Evolutionary conservation across 2,113 vertebrate species (phyloP).

Genomic region (Tretioscincus oriximinensis): DNA sequence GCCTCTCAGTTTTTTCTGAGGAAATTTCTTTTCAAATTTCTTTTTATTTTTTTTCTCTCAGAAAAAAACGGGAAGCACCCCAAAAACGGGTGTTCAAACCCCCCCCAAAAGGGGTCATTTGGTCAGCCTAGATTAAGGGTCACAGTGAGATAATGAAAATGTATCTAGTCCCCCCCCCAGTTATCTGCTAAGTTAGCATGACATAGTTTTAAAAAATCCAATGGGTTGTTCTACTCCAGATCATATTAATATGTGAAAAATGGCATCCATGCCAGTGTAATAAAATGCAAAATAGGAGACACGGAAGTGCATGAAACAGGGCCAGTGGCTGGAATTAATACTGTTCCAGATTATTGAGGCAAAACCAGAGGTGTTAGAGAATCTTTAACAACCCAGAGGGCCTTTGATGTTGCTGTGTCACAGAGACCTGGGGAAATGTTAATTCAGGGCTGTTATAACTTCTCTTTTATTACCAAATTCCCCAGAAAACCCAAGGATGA

Average conservation of each 20-base stretch:
- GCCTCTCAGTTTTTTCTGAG: too few species aligned
- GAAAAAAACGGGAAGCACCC: too few species aligned
- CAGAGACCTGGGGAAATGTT: neutral
- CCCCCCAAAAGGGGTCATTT: too few species aligned
- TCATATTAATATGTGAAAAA: neutral
- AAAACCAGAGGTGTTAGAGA: accelerated
- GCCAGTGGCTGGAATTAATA: neutral
- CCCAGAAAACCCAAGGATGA: constrained; percentile 48
- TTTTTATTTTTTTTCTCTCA: too few species aligned
- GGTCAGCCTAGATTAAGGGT: too few species aligned
- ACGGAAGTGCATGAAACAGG: neutral
- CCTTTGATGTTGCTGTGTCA: neutral
- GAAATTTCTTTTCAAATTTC: too few species aligned
- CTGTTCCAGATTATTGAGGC: neutral
- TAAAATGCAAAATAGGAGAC: neutral
- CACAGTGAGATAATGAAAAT: too few species aligned
- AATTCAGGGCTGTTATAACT: neutral
- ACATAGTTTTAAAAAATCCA: neutral
- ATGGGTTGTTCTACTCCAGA: neutral
- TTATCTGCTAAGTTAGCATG: neutral
- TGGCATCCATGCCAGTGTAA: neutral
- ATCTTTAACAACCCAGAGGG: neutral
- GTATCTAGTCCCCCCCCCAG: neutral
- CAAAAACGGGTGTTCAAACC: too few species aligned
- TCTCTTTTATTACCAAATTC: constrained; percentile 35